phyloP scores from a whole-genome alignment of 2,888 invertebrate genomes.

The Congeria kusceri region DNA sequence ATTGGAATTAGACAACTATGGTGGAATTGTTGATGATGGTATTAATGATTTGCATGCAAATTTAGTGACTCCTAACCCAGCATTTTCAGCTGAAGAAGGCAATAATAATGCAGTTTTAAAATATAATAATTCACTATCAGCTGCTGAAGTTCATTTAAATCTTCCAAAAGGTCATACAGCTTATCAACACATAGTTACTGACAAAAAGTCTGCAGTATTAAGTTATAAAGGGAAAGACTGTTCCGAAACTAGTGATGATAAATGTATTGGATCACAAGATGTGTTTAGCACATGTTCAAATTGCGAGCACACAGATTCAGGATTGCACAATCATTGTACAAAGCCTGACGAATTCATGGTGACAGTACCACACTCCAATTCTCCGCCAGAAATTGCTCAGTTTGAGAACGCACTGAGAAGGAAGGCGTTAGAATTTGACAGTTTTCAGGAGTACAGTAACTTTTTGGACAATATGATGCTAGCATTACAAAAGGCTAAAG shows the following conservation, averaged over 20 bases:
- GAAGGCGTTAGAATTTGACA: slow-evolving; percentile 22
- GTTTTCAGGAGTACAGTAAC: slow-evolving; percentile 13
- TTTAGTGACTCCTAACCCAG: neutral
- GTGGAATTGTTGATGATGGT: neutral
- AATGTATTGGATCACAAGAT: too few relatives aligned
- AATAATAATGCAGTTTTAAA: too few relatives aligned
- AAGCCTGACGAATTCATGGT: neutral
- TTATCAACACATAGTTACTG: too few relatives aligned
- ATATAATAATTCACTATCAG: too few relatives aligned
- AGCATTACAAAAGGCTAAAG: slow-evolving; percentile 27
- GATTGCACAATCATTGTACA: neutral
- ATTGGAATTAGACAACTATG: too few relatives aligned
- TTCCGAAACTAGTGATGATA: too few relatives aligned
- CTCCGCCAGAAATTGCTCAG: slow-evolving; percentile 14
- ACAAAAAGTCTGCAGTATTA: too few relatives aligned
- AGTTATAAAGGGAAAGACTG: too few relatives aligned
- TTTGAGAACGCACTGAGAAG: slow-evolving; percentile 32
- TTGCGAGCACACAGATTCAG: neutral
- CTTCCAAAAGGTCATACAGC: too few relatives aligned
- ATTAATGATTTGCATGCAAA: neutral
- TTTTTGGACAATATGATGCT: slow-evolving; percentile 37
- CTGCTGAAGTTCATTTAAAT: too few relatives aligned
- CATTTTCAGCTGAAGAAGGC: too few relatives aligned
- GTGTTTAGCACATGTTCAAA: neutral
- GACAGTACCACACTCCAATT: slow-evolving; percentile 18